These are phyloP conservation scores for Anoplopoma fimbria DNA, from an alignment of 2,113 vertebrate genomes.

Conservation along the genomic window DNA sequence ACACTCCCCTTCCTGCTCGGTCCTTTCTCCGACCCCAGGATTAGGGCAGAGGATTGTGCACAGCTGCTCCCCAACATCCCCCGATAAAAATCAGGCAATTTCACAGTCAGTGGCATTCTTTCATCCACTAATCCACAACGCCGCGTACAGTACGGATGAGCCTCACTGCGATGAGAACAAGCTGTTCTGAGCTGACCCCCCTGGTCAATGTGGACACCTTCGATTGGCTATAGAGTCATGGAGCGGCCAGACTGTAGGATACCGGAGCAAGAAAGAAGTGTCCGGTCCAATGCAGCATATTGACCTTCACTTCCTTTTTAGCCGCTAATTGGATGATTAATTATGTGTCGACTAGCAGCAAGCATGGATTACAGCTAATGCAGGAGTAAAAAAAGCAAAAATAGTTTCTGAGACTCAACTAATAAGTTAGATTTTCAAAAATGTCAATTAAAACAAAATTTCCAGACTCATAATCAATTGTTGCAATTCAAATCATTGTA, in stretches of 20 bases:
- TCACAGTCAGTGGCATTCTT: constrained; percentile 86
- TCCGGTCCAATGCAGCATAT: not conserved
- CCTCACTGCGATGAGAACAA: constrained; percentile 69
- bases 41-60: constrained; percentile 83
- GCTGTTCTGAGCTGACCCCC: constrained; percentile 65
- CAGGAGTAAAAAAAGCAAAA: not conserved
- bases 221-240: constrained; percentile 36
- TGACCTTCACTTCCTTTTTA: constrained; percentile 26
- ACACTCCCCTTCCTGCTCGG: constrained; percentile 40
- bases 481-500: not conserved
- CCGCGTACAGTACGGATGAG: constrained; percentile 79
- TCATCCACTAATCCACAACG: constrained; percentile 83
- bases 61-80: constrained; percentile 82
- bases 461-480: not conserved
- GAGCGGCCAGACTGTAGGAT: constrained; percentile 1
- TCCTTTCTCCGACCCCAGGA: constrained; percentile 69
- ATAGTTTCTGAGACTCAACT: not conserved
- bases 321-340: constrained; percentile 2
- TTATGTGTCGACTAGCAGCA: not conserved
- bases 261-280: constrained; percentile 3
- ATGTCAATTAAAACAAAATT: constrained; percentile 1
- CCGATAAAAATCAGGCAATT: constrained; percentile 85
- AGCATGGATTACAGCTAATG: not conserved
- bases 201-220: constrained; percentile 55
- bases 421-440: not conserved